Percentiles rank a stretch among this genome's conserved stretches.
Evolutionary conservation across 2,113 vertebrate species (phyloP).

Genomic region (Lynx canadensis): DNA sequence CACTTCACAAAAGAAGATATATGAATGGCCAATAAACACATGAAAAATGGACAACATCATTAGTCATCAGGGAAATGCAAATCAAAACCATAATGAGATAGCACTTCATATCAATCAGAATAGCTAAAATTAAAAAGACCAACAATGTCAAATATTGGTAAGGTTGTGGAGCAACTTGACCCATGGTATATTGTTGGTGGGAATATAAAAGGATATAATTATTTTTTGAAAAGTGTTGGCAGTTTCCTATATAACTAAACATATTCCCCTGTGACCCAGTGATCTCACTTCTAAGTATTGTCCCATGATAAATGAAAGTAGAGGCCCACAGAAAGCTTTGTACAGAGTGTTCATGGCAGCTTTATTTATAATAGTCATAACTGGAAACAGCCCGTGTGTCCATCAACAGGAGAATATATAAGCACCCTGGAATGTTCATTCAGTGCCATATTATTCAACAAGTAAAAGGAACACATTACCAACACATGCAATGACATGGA

Average conservation of each 20-base stretch:
- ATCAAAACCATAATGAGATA: slow-evolving; percentile 4
- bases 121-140: not conserved
- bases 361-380: not conserved
- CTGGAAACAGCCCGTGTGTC: not conserved
- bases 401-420: not conserved
- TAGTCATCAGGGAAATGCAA: slow-evolving; percentile 39
- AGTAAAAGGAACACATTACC: not conserved
- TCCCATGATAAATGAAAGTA: not conserved
- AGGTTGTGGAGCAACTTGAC: not conserved
- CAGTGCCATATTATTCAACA: not conserved
- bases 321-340: not conserved
- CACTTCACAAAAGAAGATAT: not conserved
- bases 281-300: not conserved
- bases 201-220: not conserved
- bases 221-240: not conserved
- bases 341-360: not conserved
- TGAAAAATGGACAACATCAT: not conserved
- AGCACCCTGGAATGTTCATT: not conserved
- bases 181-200: not conserved
- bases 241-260: not conserved
- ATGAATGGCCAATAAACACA: not conserved
- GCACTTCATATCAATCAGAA: not conserved
- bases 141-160: not conserved
- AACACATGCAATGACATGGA: not conserved
- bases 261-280: not conserved